Evolutionary conservation across 2,888 invertebrate species (phyloP).

Genomic region (Cactoblastis cactorum): DNA sequence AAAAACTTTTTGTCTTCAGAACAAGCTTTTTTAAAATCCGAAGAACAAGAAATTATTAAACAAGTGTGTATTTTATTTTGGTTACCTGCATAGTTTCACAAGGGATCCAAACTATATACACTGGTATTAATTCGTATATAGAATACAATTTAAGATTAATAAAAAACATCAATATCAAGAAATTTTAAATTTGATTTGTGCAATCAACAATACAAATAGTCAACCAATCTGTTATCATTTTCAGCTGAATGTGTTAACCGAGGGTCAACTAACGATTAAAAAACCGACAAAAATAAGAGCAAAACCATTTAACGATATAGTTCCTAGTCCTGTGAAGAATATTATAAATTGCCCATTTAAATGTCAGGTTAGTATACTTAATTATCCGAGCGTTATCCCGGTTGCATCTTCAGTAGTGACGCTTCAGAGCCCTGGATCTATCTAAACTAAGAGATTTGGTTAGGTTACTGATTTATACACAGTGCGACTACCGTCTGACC

Average conservation of each 20-base stretch:
- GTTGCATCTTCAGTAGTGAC: too few relatives aligned
- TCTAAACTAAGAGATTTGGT: too few relatives aligned
- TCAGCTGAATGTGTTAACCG: conserved; percentile 31
- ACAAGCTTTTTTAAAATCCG: conserved; percentile 30
- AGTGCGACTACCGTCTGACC: too few relatives aligned
- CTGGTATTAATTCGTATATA: too few relatives aligned
- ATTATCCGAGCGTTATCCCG: too few relatives aligned
- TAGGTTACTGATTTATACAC: too few relatives aligned
- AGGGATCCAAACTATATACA: background rate
- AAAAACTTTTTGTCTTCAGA: conserved; percentile 44
- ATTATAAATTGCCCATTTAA: conserved; percentile 60
- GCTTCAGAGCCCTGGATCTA: too few relatives aligned
- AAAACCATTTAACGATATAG: conserved; percentile 46
- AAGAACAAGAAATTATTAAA: conserved; percentile 36
- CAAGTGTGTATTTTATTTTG: conserved; percentile 31
- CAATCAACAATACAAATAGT: too few relatives aligned
- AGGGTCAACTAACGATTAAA: conserved; percentile 22
- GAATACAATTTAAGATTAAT: too few relatives aligned
- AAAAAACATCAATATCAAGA: too few relatives aligned
- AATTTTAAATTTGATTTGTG: too few relatives aligned
- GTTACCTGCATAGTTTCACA: background rate
- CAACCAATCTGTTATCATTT: conserved; percentile 11
- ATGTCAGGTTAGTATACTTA: conserved; percentile 41
- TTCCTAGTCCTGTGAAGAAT: conserved; percentile 59
- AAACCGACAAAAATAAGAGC: conserved; percentile 27